Conservation (phyloP, 2,113 vertebrate genomes). For the Phasianus colchicus region DNA sequence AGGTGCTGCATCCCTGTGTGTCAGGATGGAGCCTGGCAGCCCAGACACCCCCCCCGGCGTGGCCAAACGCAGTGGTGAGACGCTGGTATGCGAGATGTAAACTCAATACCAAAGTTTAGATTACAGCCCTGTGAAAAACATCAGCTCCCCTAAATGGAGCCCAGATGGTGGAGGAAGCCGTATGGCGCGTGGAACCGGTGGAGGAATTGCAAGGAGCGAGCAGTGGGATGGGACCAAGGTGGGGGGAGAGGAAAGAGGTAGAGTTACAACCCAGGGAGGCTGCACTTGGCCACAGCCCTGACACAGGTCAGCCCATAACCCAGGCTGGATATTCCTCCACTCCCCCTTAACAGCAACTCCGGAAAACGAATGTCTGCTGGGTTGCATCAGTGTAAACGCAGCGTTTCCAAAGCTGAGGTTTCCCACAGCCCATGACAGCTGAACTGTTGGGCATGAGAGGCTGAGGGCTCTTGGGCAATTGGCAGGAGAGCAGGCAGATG, state of each 20-base stretch:
- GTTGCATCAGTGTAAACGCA: not conserved
- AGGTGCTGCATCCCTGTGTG: not conserved
- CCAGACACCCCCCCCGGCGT: not conserved
- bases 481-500: not conserved
- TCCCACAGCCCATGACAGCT: not conserved
- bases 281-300: not conserved
- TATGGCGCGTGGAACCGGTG: not conserved
- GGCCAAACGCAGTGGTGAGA: constrained; percentile 19
- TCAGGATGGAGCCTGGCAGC: not conserved
- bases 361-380: not conserved
- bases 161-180: constrained; percentile 64
- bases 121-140: constrained; percentile 69
- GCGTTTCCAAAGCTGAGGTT: not conserved
- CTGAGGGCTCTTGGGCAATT: not conserved
- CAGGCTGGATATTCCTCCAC: not conserved
- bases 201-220: constrained; percentile 14
- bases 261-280: not conserved
- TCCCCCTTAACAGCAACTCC: not conserved
- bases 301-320: not conserved
- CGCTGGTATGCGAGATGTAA: constrained; percentile 60
- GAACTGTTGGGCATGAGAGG: not conserved
- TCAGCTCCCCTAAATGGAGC: constrained; percentile 74
- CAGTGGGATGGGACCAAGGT: not conserved
- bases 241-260: not conserved
- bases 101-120: constrained; percentile 57